These are phyloP conservation scores for Atrichornis clamosus DNA, from an alignment of 2,113 vertebrate genomes.

Conservation along the genomic window DNA sequence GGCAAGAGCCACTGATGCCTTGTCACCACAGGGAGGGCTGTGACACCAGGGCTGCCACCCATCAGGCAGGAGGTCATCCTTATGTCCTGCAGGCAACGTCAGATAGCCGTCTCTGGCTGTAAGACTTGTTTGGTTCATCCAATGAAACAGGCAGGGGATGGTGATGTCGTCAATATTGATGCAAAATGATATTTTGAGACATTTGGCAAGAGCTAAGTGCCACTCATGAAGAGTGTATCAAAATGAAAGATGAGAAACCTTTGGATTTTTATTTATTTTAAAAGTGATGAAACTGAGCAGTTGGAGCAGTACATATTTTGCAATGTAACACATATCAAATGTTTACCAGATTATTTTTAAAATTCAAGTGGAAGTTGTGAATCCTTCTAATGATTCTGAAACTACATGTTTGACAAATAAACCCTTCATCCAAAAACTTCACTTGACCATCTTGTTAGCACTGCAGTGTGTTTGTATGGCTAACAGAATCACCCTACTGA, in stretches of 20 bases:
- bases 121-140: neutral
- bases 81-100: neutral
- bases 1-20: neutral
- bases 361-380: conserved; percentile 11
- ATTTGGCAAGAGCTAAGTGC: neutral
- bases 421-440: conserved; percentile 11
- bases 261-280: neutral
- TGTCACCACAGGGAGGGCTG: neutral
- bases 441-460: neutral
- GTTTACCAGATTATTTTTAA: conserved; percentile 26
- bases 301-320: conserved; percentile 12
- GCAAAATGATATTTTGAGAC: neutral
- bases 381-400: neutral
- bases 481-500: neutral
- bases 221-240: neutral
- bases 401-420: conserved; percentile 9
- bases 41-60: neutral
- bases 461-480: neutral
- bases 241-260: neutral
- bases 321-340: conserved; percentile 1
- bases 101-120: neutral
- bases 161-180: neutral
- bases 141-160: neutral
- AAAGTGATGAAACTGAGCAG: neutral
- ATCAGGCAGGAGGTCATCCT: neutral